phyloP scores from a whole-genome alignment of 2,797 vertebrate genomes.

The Anguilla marmorata region DNA sequence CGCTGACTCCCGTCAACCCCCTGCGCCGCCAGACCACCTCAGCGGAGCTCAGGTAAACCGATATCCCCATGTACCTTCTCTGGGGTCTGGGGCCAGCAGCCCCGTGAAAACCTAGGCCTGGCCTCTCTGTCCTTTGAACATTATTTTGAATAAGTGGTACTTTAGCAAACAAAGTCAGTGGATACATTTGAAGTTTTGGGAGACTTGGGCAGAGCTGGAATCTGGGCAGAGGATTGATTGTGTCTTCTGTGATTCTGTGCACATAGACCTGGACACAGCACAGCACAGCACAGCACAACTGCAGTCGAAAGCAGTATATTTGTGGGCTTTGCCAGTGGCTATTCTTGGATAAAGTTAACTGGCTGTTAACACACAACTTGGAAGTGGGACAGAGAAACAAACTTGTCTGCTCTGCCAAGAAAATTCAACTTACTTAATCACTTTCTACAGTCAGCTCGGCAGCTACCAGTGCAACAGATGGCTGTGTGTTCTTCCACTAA shows the following conservation, averaged over 20 bases:
- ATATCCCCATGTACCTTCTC: neutral
- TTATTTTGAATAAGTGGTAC: neutral
- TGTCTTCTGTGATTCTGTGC: neutral
- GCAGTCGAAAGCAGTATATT: neutral
- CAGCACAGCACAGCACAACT: neutral
- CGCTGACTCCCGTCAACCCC: slow-evolving; percentile 49
- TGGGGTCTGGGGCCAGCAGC: neutral
- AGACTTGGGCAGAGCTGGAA: neutral
- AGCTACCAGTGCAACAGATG: neutral
- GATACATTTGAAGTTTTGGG: neutral
- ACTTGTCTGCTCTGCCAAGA: neutral
- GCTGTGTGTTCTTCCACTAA: neutral
- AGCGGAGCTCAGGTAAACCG: slow-evolving; percentile 62
- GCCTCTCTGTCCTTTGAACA: neutral
- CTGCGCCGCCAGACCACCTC: slow-evolving; percentile 48
- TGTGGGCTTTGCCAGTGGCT: neutral
- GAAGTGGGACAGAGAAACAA: neutral
- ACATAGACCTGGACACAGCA: neutral
- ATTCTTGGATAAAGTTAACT: neutral
- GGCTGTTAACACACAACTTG: neutral
- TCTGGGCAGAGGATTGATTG: neutral
- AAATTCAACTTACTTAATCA: neutral
- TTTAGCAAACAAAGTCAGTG: neutral
- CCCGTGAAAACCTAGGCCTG: neutral
- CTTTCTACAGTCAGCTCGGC: neutral